A percentile compares a stretch with the other conserved stretches of the same genome.
phyloP scores from a whole-genome alignment of 2,888 invertebrate genomes.

The Clivina fossor region DNA sequence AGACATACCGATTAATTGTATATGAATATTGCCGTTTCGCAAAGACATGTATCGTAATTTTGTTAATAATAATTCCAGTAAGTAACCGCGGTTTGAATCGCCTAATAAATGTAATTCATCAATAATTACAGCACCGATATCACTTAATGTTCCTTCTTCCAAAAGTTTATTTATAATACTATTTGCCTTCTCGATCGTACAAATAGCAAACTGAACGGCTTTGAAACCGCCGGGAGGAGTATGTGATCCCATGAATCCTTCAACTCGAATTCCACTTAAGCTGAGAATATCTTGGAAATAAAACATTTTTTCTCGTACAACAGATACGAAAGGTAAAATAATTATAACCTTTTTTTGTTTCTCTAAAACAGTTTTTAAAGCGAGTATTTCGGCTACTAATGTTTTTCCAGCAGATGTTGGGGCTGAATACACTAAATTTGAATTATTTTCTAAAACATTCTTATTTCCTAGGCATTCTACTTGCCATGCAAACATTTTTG shows the following conservation, averaged over 20 bases:
- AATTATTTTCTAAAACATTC: constrained; percentile 69
- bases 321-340: constrained; percentile 95
- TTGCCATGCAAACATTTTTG: constrained; percentile 81
- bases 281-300: constrained; percentile 83
- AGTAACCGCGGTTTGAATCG: constrained; percentile 87
- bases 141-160: constrained; percentile 62
- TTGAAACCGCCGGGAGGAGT: constrained; percentile 86
- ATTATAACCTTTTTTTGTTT: constrained; percentile 86
- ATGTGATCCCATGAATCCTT: constrained; percentile 92
- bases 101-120: constrained; percentile 96
- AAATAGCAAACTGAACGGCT: constrained; percentile 86
- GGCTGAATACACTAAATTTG: constrained; percentile 92
- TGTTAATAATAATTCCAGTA: constrained; percentile 90
- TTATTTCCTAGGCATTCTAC: constrained; percentile 77
- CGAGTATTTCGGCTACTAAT: constrained; percentile 90
- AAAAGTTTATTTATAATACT: constrained; percentile 84
- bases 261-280: constrained; percentile 82
- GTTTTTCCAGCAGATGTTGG: constrained; percentile 99
- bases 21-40: constrained; percentile 62
- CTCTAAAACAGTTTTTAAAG: constrained; percentile 87
- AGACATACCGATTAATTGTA: constrained; percentile 96
- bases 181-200: constrained; percentile 98
- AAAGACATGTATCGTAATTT: constrained; percentile 80
- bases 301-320: constrained; percentile 94
- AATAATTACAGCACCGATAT: constrained; percentile 79